Evolutionary conservation across 2,797 vertebrate genomes (phyloP).

Genomic region (Peromyscus attwateri): DNA sequence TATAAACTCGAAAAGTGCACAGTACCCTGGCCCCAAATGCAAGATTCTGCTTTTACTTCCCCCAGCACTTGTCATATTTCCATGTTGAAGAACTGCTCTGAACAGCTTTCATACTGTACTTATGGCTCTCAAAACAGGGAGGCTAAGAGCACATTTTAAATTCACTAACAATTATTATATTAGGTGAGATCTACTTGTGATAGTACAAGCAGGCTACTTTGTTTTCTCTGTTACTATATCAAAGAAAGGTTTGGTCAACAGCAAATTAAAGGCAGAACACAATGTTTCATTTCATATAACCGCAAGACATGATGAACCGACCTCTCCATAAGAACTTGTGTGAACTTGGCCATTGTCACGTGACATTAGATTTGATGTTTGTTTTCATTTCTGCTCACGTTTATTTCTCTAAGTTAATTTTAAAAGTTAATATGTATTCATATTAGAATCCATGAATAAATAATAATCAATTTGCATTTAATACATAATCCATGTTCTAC

Average conservation of each 20-base stretch:
- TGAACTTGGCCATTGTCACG: not conserved
- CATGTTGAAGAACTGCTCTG: not conserved
- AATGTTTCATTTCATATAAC: not conserved
- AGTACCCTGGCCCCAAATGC: not conserved
- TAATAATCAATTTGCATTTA: not conserved
- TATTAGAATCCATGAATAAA: not conserved
- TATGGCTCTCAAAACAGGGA: not conserved
- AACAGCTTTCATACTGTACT: not conserved
- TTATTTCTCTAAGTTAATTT: not conserved
- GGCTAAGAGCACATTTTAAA: not conserved
- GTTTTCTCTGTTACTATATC: not conserved
- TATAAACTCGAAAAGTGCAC: not conserved
- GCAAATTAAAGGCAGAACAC: not conserved
- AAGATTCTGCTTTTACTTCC: not conserved
- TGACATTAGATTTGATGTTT: not conserved
- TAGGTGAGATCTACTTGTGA: not conserved
- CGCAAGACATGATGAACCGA: not conserved
- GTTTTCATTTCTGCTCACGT: conserved; percentile 40
- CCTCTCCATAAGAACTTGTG: not conserved
- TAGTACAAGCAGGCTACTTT: not conserved
- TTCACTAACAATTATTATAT: conserved; percentile 16
- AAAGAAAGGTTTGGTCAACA: not conserved
- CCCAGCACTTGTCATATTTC: conserved; percentile 33
- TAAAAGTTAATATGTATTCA: not conserved
- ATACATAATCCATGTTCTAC: not conserved